phyloP scores from a whole-genome alignment of 2,797 vertebrate species.

The Oophaga sylvatica region DNA sequence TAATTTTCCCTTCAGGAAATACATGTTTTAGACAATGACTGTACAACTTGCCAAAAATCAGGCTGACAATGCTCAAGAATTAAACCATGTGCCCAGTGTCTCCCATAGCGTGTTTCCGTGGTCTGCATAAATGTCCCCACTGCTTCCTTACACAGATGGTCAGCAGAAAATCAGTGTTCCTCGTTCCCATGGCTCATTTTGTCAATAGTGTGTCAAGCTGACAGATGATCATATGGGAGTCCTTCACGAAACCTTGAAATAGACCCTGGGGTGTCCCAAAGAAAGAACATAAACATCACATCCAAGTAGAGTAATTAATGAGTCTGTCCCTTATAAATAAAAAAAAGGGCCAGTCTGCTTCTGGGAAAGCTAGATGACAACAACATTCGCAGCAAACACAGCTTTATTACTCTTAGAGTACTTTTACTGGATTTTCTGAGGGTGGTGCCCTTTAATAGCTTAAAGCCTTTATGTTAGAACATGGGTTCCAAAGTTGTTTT shows the following conservation, averaged over 20 bases:
- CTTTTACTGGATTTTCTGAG: not conserved
- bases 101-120: slow-evolving; percentile 12
- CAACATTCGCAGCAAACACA: not conserved
- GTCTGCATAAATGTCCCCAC: slow-evolving; percentile 26
- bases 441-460: not conserved
- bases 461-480: not conserved
- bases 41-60: not conserved
- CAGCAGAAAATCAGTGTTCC: slow-evolving; percentile 29
- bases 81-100: slow-evolving; percentile 22
- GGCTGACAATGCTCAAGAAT: slow-evolving; percentile 10
- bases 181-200: not conserved
- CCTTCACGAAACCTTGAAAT: slow-evolving; percentile 19
- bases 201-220: slow-evolving; percentile 39
- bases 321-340: not conserved
- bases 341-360: not conserved
- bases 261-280: slow-evolving; percentile 11
- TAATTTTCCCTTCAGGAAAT: slow-evolving; percentile 31
- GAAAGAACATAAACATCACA: not conserved
- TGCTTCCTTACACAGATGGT: slow-evolving; percentile 32
- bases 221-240: not conserved
- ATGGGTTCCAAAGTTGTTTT: not conserved
- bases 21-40: slow-evolving; percentile 37
- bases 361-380: not conserved
- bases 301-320: not conserved
- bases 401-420: not conserved